Evolutionary conservation across 2,113 vertebrate genomes (phyloP), one percentile per base, ranked within the genome.

Genomic region (Pterocles burchelli): DNA sequence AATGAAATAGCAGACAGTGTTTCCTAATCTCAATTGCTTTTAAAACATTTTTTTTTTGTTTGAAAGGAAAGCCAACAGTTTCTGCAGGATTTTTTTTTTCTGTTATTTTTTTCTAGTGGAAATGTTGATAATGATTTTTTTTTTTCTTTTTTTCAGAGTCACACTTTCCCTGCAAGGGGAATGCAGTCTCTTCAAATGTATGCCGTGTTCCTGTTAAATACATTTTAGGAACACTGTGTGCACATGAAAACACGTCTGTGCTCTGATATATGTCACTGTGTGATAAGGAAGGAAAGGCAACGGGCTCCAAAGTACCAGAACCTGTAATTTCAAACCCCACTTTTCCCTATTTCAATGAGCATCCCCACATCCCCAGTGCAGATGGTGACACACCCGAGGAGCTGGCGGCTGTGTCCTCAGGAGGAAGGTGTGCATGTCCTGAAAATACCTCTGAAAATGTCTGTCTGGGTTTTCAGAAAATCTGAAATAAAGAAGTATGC

Each of bases 341-440:
- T 16, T 66, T 45, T 28, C 58, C 2, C 0, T 22, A 6, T 26
- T 51, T 21, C 18, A 24, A 11, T 2, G 15, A 0, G 1, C 21
- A 13, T 24, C 58, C 71, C 24, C 4, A 4, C 0, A 2, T 54
- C 58, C n/a, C n/a, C 24, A 2, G 29, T 1, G 10, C 13, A 2
- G 20, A 8, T 2, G 6, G 57, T 0, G 9, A 3, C 18, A 5
- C 11, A 1, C 2, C 8, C 3, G 2, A 9, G 1, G 3, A 1
- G 5, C 10, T 1, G 29, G 14, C 0, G 15, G 48, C 4, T 46
- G 1, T 1, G 6, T 1, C 29, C 18, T 4, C 38, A 8, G 68
- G 8, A 43, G 68, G 57, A 20, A 3, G 41, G 13, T 41, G 41
- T 41, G 41, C 41, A 13, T 4, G 20, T 34, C 57, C 79, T 38